Percentiles rank a stretch among this genome's conserved stretches.
These are phyloP conservation scores for Zosterops pallidus DNA, from an alignment of 2,113 vertebrate genomes.

Conservation along the genomic window DNA sequence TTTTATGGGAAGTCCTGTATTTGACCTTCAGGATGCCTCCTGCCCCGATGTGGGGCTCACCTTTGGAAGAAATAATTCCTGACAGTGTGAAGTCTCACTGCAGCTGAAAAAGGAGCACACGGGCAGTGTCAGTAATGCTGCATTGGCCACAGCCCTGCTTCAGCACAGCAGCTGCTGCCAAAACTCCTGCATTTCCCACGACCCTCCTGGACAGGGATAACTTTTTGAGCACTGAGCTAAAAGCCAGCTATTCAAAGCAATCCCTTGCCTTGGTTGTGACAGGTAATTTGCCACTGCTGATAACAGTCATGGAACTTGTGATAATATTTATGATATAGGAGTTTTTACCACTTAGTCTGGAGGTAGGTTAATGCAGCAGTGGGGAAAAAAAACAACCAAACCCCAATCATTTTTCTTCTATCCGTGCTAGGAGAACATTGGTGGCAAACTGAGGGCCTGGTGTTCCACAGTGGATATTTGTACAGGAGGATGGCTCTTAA, in stretches of 20 bases:
- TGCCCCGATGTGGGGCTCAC: neutral
- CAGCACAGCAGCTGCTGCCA: neutral
- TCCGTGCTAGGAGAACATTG: neutral
- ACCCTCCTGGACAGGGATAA: neutral
- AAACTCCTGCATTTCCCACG: neutral
- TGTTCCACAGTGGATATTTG: neutral
- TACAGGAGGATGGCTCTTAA: neutral
- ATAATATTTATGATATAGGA: neutral
- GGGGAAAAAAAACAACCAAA: neutral
- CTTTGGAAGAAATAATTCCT: neutral
- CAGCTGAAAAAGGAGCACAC: neutral
- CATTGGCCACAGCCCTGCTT: neutral
- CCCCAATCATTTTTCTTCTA: neutral
- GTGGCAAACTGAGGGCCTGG: neutral
- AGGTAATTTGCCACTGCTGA: constrained; percentile 40
- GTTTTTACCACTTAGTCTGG: neutral
- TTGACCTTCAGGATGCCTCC: neutral
- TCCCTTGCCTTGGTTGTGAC: neutral
- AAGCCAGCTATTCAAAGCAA: neutral
- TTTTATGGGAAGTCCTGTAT: neutral
- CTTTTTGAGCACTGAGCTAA: constrained; percentile 30
- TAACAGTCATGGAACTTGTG: neutral
- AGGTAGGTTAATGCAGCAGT: neutral
- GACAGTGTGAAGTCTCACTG: neutral
- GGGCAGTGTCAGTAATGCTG: neutral